These are phyloP conservation scores for Drosophila lowei DNA, from an alignment of 1,140 invertebrate genomes.

Conservation along the genomic window DNA sequence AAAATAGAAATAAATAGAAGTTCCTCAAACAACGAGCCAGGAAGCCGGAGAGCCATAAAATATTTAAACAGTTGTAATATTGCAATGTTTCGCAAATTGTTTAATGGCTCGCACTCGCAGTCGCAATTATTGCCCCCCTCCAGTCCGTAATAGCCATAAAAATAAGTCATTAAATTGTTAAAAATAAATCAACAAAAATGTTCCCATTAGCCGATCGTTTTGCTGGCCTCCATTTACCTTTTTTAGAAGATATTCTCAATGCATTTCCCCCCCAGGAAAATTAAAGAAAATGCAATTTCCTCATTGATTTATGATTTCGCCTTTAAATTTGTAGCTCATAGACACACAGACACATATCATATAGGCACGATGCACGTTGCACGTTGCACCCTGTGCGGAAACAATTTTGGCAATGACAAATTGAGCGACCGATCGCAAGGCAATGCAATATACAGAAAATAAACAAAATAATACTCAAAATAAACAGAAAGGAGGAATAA, in stretches of 20 bases:
- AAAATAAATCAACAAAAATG: conserved; percentile 26
- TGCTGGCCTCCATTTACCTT: conserved; percentile 33
- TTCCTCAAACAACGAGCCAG: conserved; percentile 5
- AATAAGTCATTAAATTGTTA: conserved; percentile 18
- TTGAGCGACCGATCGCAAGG: conserved; percentile 35
- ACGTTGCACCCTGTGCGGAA: conserved; percentile 32
- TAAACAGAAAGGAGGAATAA: background rate
- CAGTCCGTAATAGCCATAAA: conserved; percentile 15
- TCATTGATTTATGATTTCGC: conserved; percentile 30
- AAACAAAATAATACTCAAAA: conserved; percentile 5
- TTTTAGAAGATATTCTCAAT: conserved; percentile 25
- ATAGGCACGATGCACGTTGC: background rate
- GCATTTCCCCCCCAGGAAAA: conserved; percentile 13
- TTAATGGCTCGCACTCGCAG: conserved; percentile 10
- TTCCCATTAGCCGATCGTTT: conserved; percentile 25
- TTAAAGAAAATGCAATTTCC: conserved; percentile 24
- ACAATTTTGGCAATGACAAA: conserved; percentile 56
- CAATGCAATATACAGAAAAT: conserved; percentile 19
- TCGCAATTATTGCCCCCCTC: background rate
- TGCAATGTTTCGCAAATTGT: conserved; percentile 18
- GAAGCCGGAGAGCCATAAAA: conserved; percentile 31
- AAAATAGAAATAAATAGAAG: background rate
- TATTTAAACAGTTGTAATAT: conserved; percentile 43
- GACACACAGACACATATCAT: background rate
- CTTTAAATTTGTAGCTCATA: conserved; percentile 9